Conservation (phyloP, 2,797 vertebrate species). For the Spinus olivaceus region DNA sequence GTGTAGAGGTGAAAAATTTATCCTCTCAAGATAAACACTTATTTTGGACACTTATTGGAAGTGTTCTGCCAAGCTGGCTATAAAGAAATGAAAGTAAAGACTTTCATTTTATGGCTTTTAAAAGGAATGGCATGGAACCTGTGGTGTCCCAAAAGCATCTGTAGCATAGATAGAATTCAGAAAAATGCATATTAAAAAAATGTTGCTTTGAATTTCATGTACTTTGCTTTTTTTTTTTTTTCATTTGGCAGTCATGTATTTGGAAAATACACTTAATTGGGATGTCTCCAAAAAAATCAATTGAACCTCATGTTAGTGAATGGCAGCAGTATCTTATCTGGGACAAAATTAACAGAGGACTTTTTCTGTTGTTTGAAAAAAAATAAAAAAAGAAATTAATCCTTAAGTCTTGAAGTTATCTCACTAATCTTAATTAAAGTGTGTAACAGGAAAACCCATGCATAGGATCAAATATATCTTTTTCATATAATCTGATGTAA, state of each 20-base stretch:
- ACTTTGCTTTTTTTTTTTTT: neutral
- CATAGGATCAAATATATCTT: neutral
- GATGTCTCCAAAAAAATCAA: neutral
- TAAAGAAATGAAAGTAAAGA: neutral
- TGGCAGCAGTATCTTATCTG: neutral
- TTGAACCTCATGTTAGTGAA: neutral
- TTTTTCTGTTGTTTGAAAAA: neutral
- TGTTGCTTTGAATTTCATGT: neutral
- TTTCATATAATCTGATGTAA: neutral
- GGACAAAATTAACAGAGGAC: neutral
- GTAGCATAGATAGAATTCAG: neutral
- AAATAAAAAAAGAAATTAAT: rapidly evolving
- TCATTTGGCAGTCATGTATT: neutral
- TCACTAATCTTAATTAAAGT: neutral
- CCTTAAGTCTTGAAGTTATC: neutral
- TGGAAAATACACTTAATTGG: neutral
- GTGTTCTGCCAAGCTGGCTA: neutral
- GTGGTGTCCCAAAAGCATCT: neutral
- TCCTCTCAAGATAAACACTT: neutral
- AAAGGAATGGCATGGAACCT: neutral
- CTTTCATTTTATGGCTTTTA: neutral
- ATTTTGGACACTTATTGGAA: neutral
- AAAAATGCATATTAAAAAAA: neutral
- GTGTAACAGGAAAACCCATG: neutral
- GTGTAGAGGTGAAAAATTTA: neutral